These are phyloP conservation scores for Cylloceria caligata DNA, from an alignment of 2,888 invertebrate species.

Conservation along the genomic window DNA sequence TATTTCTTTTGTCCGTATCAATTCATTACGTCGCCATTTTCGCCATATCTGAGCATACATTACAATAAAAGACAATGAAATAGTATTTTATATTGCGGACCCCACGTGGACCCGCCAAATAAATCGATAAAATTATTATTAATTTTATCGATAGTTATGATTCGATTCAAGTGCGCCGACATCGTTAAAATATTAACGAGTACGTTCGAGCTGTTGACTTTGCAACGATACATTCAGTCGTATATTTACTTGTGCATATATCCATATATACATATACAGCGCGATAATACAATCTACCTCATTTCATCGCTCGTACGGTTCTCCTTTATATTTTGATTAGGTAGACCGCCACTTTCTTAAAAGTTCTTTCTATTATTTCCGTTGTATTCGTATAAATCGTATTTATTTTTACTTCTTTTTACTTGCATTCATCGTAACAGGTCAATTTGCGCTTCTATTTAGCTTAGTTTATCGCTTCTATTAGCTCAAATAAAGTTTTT, in stretches of 20 bases:
- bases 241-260: not conserved
- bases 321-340: not conserved
- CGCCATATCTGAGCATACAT: not conserved
- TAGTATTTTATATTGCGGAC: conserved; percentile 32
- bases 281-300: conserved; percentile 16
- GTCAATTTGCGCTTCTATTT: too few species aligned
- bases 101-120: conserved; percentile 29
- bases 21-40: not conserved
- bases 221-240: not conserved
- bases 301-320: conserved; percentile 2
- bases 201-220: conserved; percentile 20
- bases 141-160: conserved; percentile 55
- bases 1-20: not conserved
- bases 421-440: not conserved
- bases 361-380: not conserved
- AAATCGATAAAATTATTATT: conserved; percentile 53
- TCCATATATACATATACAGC: not conserved
- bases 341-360: not conserved
- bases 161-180: conserved; percentile 30
- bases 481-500: not conserved
- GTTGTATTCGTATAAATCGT: not conserved
- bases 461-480: too few species aligned
- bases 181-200: conserved; percentile 56
- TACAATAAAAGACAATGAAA: not conserved
- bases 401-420: not conserved